phyloP scores from a whole-genome alignment of 2,888 invertebrate genomes.

The Pristionchus exspectatus region DNA sequence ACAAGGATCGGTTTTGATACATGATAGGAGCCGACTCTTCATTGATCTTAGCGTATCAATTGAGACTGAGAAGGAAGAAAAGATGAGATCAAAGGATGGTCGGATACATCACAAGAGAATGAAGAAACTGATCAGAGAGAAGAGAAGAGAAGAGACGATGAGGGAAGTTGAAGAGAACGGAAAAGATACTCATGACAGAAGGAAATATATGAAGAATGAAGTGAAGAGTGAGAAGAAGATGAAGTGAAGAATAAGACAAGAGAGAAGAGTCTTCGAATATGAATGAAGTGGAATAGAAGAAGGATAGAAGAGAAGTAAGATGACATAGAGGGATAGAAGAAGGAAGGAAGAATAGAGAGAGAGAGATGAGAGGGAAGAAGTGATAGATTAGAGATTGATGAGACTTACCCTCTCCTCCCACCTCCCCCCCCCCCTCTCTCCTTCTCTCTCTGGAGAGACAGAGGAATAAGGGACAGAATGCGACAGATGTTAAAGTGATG shows the following conservation, averaged over 20 bases:
- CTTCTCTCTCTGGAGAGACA: background rate
- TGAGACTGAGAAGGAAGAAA: conserved; percentile 35
- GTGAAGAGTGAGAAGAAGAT: conserved; percentile 23
- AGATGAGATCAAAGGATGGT: background rate
- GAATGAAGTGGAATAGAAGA: conserved; percentile 4
- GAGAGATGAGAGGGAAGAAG: background rate
- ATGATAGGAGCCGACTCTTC: conserved; percentile 6
- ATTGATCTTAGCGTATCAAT: background rate
- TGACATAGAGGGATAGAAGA: conserved; percentile 54
- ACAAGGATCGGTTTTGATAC: background rate
- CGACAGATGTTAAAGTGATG: conserved; percentile 49
- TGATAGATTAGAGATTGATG: conserved; percentile 42
- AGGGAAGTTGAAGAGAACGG: conserved; percentile 44
- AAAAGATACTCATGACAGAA: background rate
- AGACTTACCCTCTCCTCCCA: conserved; percentile 34
- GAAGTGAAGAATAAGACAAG: conserved; percentile 24
- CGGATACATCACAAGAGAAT: conserved; percentile 45
- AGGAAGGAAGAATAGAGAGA: conserved; percentile 43
- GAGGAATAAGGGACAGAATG: conserved; percentile 43
- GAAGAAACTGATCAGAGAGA: conserved; percentile 57
- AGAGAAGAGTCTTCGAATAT: conserved; percentile 7
- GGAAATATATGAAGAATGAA: conserved; percentile 43
- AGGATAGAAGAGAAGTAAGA: conserved; percentile 46
- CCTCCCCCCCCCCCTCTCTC: background rate
- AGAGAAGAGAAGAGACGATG: conserved; percentile 53